phyloP scores from a whole-genome alignment of 1,140 invertebrate genomes.

The Zelostemma sp. region DNA sequence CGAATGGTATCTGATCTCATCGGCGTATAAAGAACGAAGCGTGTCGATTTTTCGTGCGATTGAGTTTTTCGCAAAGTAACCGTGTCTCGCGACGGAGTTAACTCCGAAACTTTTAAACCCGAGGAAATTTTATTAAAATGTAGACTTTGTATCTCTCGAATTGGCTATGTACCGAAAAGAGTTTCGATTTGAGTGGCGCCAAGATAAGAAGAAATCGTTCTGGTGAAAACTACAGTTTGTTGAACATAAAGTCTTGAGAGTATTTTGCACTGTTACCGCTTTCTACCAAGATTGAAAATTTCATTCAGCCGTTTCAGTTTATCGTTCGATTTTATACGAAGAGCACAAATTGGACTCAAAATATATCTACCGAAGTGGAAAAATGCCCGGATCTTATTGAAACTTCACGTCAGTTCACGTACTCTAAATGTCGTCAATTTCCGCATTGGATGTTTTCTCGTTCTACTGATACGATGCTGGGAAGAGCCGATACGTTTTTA shows the following conservation, averaged over 20 bases:
- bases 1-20: too few species aligned
- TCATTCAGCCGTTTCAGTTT: not conserved
- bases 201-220: slow-evolving; percentile 10
- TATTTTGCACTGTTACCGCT: not conserved
- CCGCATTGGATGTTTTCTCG: too few species aligned
- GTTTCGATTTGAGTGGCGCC: slow-evolving; percentile 8
- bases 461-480: too few species aligned
- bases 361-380: too few species aligned
- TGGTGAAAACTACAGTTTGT: slow-evolving; percentile 6
- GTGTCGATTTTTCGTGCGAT: not conserved
- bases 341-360: too few species aligned
- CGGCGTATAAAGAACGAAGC: too few species aligned
- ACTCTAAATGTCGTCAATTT: too few species aligned
- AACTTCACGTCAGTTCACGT: too few species aligned
- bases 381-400: too few species aligned
- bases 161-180: not conserved
- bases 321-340: too few species aligned
- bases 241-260: not conserved
- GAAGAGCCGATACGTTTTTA: not conserved
- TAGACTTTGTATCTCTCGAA: not conserved
- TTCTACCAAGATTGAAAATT: not conserved
- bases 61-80: not conserved
- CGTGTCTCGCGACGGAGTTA: too few species aligned
- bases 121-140: slow-evolving; percentile 1
- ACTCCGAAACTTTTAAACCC: too few species aligned